Evolutionary conservation across 2,888 invertebrate species (phyloP).

Genomic region (Ennomos erosarius): DNA sequence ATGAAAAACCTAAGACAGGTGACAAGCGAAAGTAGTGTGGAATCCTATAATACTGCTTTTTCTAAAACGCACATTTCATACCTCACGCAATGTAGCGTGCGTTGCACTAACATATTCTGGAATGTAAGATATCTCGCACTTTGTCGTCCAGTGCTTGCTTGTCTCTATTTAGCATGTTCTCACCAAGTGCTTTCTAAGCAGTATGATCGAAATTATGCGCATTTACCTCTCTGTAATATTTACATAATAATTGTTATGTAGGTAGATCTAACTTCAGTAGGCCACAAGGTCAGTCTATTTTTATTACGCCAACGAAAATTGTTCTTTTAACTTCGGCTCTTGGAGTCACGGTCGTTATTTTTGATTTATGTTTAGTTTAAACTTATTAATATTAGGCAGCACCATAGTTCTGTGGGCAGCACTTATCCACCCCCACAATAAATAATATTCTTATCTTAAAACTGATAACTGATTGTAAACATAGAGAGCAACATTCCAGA

Average conservation of each 20-base stretch:
- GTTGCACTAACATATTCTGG: slow-evolving; percentile 27
- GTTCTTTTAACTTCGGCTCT: slow-evolving; percentile 10
- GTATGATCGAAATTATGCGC: slow-evolving; percentile 30
- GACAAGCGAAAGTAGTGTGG: slow-evolving; percentile 67
- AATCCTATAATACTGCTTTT: slow-evolving; percentile 54
- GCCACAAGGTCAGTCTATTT: slow-evolving; percentile 39
- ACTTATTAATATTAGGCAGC: slow-evolving; percentile 3
- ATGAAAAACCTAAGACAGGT: slow-evolving; percentile 49
- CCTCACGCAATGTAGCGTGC: slow-evolving; percentile 70
- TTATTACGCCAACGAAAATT: slow-evolving; percentile 29
- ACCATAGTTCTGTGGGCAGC: too few relatives aligned
- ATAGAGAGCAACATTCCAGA: slow-evolving; percentile 55
- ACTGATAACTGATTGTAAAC: slow-evolving; percentile 49
- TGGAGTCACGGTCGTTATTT: slow-evolving; percentile 4
- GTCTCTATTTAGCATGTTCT: slow-evolving; percentile 32
- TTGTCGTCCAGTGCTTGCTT: slow-evolving; percentile 38
- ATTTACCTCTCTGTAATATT: slow-evolving; percentile 36
- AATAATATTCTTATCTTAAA: slow-evolving; percentile 41
- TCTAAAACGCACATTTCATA: slow-evolving; percentile 57
- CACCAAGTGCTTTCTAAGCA: slow-evolving; percentile 21
- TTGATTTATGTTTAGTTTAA: slow-evolving; percentile 4
- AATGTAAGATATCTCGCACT: slow-evolving; percentile 24
- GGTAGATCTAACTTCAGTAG: slow-evolving; percentile 33
- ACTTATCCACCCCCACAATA: slow-evolving; percentile 11
- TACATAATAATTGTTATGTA: slow-evolving; percentile 42